phyloP scores from a whole-genome alignment of 2,797 vertebrate species.

The Hemitrygon akajei region DNA sequence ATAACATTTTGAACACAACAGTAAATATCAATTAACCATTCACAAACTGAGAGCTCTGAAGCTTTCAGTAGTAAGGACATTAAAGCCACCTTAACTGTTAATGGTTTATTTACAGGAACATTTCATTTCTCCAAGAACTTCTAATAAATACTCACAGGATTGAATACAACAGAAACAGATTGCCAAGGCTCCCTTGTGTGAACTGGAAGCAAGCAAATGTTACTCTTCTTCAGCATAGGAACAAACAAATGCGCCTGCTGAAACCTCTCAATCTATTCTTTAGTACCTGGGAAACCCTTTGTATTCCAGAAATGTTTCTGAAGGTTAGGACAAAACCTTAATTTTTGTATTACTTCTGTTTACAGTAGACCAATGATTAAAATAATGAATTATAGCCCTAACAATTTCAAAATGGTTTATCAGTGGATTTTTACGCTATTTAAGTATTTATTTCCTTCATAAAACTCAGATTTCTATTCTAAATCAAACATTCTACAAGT shows the following conservation, averaged over 20 bases:
- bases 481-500: neutral
- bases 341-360: neutral
- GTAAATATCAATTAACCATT: slow-evolving; percentile 30
- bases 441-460: slow-evolving; percentile 1
- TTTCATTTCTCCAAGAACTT: slow-evolving; percentile 26
- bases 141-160: slow-evolving; percentile 13
- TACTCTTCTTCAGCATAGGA: neutral
- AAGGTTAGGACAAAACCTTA: neutral
- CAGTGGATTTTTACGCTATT: neutral
- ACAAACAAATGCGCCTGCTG: neutral
- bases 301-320: neutral
- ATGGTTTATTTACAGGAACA: neutral
- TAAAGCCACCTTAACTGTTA: neutral
- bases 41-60: neutral
- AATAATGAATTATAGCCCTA: neutral
- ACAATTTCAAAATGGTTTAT: neutral
- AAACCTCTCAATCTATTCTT: slow-evolving; percentile 19
- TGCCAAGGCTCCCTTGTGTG: slow-evolving; percentile 17
- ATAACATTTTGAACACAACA: neutral
- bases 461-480: neutral
- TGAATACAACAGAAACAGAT: slow-evolving; percentile 21
- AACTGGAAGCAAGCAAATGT: slow-evolving; percentile 27
- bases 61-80: neutral
- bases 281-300: slow-evolving; percentile 24
- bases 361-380: neutral